Evolutionary conservation across 2,888 invertebrate genomes (phyloP).

Genomic region (Spodoptera littoralis): DNA sequence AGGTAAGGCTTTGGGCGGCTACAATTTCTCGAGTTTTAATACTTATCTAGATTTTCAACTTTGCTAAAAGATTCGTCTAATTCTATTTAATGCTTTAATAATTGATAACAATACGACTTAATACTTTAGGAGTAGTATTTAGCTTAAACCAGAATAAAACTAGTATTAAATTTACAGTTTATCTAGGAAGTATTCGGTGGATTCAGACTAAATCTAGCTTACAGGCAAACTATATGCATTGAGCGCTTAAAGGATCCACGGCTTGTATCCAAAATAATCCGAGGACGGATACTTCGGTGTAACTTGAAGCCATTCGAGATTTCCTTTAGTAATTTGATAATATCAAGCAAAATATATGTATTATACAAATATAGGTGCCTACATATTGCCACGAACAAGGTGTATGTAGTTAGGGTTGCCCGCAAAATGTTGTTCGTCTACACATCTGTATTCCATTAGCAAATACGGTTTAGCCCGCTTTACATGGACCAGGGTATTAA

Average conservation of each 20-base stretch:
- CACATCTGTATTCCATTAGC: conserved; percentile 87
- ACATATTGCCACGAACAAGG: conserved; percentile 57
- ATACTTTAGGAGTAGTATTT: too few species aligned
- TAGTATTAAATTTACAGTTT: background rate
- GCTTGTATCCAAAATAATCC: conserved; percentile 29
- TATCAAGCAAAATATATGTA: conserved; percentile 33
- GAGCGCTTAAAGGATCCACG: conserved; percentile 13
- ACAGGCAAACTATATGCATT: conserved; percentile 9
- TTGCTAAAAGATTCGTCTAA: too few species aligned
- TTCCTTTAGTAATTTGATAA: conserved; percentile 53
- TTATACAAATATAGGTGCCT: conserved; percentile 5
- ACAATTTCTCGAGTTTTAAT: too few species aligned
- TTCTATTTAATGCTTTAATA: too few species aligned
- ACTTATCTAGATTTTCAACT: too few species aligned
- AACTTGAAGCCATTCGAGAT: conserved; percentile 16
- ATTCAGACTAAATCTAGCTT: conserved; percentile 4
- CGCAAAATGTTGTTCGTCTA: conserved; percentile 80
- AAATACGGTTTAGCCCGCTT: conserved; percentile 81
- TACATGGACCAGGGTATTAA: conserved; percentile 66
- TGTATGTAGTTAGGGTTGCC: conserved; percentile 73
- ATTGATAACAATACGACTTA: too few species aligned
- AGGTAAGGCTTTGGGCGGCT: too few species aligned
- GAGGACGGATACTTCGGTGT: conserved; percentile 22
- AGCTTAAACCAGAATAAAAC: too few species aligned
- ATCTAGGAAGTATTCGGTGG: conserved; percentile 11